Conservation (phyloP, 2,888 invertebrate genomes). For the Hipparchia sbordonii region DNA sequence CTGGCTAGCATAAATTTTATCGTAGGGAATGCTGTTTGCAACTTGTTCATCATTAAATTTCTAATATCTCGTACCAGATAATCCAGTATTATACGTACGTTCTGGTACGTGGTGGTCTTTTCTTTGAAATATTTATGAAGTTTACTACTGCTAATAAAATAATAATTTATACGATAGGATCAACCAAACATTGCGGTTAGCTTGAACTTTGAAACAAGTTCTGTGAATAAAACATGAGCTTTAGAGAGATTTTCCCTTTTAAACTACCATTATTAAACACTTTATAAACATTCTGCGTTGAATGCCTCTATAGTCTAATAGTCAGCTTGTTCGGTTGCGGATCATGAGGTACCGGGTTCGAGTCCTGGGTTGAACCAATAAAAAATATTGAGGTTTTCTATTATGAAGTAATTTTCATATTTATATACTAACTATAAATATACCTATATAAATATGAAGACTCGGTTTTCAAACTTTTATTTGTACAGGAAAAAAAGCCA, state of each 20-base stretch:
- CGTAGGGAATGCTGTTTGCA: constrained; percentile 1
- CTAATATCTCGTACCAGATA: constrained; percentile 29
- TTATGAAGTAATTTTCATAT: no score
- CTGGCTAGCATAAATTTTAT: constrained; percentile 2
- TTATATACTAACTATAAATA: no score
- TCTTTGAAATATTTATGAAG: not conserved
- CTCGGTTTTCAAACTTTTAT: no score
- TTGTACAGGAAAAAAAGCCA: no score
- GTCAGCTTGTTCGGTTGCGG: no score
- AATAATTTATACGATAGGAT: not conserved
- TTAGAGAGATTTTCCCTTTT: not conserved
- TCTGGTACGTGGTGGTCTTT: not conserved
- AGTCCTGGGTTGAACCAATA: no score
- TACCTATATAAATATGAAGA: no score
- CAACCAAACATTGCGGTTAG: not conserved
- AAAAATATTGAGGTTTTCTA: no score
- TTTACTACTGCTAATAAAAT: no score
- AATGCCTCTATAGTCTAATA: no score
- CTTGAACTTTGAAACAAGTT: not conserved
- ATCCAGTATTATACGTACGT: constrained; percentile 4
- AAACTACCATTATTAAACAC: not conserved
- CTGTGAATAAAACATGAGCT: constrained; percentile 7
- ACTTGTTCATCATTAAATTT: constrained; percentile 33
- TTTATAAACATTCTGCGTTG: no score
- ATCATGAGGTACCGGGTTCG: no score